Evolutionary conservation across 2,888 invertebrate genomes (phyloP), one percentile per base, ranked within the genome.

Genomic region (Odontocolon sp.): DNA sequence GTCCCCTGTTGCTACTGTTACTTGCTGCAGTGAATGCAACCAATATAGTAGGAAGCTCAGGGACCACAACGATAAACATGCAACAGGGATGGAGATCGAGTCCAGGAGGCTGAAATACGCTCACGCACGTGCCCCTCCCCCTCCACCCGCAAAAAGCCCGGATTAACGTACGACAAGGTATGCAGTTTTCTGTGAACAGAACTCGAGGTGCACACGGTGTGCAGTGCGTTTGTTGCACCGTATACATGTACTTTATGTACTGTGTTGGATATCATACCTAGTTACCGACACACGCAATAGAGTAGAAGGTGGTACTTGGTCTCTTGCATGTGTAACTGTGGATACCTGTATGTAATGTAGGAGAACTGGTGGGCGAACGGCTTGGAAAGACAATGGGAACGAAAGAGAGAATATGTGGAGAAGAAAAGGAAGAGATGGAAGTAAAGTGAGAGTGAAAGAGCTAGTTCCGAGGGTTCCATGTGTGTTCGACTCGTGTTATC

Each of bases 81-180:
- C 71, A 57, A 59, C 42, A 31, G 52, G 54, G 36, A 50, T 45
- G 45, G 21, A 45, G 38, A 45, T 63, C 68, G 47, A 31, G 63
- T 50, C 26, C 47, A 33, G 16, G 16, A 42, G 16, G 31, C 38
- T 23, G 50, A 38, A 38, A 61, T 56, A 63, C 23, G 56, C 54
- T 31, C 56, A 67, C 70, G 70, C 77, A 76, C 78, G 77, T 74
- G 73, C 61, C 47, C 38, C 50, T 52, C n/a, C n/a, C n/a, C n/a
- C n/a, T n/a, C n/a, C n/a, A n/a, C n/a, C n/a, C n/a, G n/a, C n/a
- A n/a, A n/a, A n/a, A n/a, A n/a, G n/a, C 63, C 57, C 64, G 79
- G 77, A 79, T 79, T 79, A 79, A 79, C 77, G 77, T 74, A 77
- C 74, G 79, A 77, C 45, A 59, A 57, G 69, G 54, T 76, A 68